Conservation (phyloP, 2,797 vertebrate species). For the Gymnoscopelus microlampas region DNA sequence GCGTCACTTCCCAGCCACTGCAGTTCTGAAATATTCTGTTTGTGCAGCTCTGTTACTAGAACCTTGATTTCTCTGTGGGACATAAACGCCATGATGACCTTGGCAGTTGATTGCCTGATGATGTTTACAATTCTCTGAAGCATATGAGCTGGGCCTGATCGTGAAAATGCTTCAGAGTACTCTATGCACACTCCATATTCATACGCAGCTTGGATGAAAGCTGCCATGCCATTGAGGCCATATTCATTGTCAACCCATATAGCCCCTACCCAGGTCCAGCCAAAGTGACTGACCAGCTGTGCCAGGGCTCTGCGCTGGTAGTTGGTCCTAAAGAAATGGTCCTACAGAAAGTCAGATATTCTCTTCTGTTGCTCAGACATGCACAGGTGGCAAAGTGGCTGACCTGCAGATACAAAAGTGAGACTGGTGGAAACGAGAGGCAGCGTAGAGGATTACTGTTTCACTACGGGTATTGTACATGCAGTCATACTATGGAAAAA, state of each 20-base stretch:
- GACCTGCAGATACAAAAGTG: constrained; percentile 59
- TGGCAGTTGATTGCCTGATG: constrained; percentile 74
- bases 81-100: constrained; percentile 80
- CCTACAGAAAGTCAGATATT: constrained; percentile 81
- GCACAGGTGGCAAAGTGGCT: constrained; percentile 84
- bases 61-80: constrained; percentile 80
- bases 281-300: constrained; percentile 77
- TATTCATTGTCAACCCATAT: constrained; percentile 79
- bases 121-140: constrained; percentile 67
- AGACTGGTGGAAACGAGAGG: constrained; percentile 18
- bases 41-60: constrained; percentile 70
- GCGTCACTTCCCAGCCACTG: constrained; percentile 84
- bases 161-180: constrained; percentile 78
- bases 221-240: constrained; percentile 73
- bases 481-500: neutral
- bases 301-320: constrained; percentile 82
- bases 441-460: neutral
- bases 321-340: constrained; percentile 83
- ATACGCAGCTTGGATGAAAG: constrained; percentile 71
- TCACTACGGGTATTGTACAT: neutral
- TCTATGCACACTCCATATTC: constrained; percentile 81
- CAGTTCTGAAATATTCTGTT: constrained; percentile 75
- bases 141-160: constrained; percentile 63
- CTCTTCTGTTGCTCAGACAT: constrained; percentile 79
- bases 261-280: constrained; percentile 83